phyloP scores from a whole-genome alignment of 2,113 vertebrate genomes.

The Paramormyrops kingsleyae region DNA sequence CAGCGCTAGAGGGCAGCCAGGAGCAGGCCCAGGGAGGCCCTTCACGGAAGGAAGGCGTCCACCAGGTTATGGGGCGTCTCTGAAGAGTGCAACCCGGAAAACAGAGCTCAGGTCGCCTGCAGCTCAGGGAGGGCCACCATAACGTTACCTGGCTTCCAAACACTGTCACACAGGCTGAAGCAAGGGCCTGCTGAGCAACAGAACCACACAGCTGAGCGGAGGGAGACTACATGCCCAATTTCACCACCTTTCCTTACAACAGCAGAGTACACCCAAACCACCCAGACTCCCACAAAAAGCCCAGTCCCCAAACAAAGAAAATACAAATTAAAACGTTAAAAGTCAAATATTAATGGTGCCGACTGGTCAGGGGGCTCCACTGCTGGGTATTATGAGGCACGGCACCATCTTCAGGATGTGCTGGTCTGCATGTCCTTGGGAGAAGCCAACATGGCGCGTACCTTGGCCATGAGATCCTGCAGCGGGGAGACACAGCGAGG shows the following conservation, averaged over 20 bases:
- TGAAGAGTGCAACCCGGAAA: not conserved
- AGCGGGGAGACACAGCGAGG: not conserved
- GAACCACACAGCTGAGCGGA: not conserved
- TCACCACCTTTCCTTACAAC: not conserved
- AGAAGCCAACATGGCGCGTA: slow-evolving; percentile 93
- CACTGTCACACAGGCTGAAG: not conserved
- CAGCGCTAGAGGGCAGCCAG: slow-evolving; percentile 26
- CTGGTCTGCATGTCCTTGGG: slow-evolving; percentile 87
- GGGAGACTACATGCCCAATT: not conserved
- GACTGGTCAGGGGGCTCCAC: slow-evolving; percentile 29
- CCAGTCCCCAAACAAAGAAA: slow-evolving; percentile 8
- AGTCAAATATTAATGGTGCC: slow-evolving; percentile 17
- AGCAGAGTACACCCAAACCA: not conserved
- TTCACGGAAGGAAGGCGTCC: slow-evolving; percentile 63
- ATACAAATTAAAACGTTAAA: not conserved
- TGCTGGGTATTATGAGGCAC: slow-evolving; percentile 15
- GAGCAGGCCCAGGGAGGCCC: slow-evolving; percentile 38
- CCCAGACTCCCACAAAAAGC: not conserved
- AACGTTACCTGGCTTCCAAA: not conserved
- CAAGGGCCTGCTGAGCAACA: not conserved
- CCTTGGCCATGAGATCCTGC: slow-evolving; percentile 98
- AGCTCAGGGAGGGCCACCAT: not conserved
- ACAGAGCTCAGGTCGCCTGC: not conserved
- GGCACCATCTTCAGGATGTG: slow-evolving; percentile 65
- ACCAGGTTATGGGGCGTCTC: not conserved